Percentiles rank a stretch among this genome's conserved stretches.
phyloP scores from a whole-genome alignment of 37 sponge, comb jelly and placozoan genomes.

The Corticium candelabrum region DNA sequence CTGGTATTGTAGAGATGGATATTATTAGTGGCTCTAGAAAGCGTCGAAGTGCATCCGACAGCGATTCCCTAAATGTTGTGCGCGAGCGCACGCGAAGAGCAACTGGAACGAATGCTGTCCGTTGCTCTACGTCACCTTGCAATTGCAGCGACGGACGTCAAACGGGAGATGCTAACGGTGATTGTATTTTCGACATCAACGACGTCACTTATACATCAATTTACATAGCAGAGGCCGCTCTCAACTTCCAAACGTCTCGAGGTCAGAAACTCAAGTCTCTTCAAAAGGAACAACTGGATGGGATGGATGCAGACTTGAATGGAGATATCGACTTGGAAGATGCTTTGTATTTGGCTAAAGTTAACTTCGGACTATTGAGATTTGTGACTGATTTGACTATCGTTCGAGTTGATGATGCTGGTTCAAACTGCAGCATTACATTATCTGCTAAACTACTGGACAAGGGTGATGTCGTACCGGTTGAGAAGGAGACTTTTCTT shows the following conservation, averaged over 20 bases:
- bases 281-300: slow-evolving; percentile 18
- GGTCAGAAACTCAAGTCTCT: neutral
- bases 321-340: slow-evolving; percentile 34
- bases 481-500: slow-evolving; percentile 8
- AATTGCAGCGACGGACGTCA: neutral
- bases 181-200: neutral
- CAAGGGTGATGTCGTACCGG: neutral
- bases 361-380: slow-evolving; percentile 24
- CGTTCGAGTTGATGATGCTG: slow-evolving; percentile 26
- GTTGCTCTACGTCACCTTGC: neutral
- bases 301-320: slow-evolving; percentile 57
- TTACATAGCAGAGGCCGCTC: neutral
- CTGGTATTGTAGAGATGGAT: neutral
- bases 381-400: slow-evolving; percentile 30
- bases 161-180: neutral
- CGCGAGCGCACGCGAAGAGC: neutral
- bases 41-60: too few relatives aligned
- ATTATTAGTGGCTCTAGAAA: neutral
- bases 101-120: too few relatives aligned
- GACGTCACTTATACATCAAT: neutral
- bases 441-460: slow-evolving; percentile 35
- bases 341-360: slow-evolving; percentile 19
- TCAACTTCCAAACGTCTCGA: neutral
- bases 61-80: neutral
- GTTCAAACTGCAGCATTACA: slow-evolving; percentile 44